Conservation (phyloP, 2,797 vertebrate species). For the Liasis olivaceus region DNA sequence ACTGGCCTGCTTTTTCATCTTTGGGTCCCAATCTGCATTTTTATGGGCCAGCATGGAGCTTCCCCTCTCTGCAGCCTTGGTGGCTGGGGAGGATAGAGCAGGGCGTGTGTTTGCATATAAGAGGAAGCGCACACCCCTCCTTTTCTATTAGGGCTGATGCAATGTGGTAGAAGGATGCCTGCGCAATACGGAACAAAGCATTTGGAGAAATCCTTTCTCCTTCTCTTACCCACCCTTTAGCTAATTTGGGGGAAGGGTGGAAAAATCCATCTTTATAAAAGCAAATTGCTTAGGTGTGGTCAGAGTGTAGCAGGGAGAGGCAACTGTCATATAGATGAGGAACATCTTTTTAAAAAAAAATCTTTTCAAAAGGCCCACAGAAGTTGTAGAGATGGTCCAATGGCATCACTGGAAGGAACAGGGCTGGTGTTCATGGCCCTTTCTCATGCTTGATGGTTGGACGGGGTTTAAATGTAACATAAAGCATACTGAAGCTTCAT, state of each 20-base stretch:
- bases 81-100: not conserved
- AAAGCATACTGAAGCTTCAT: not conserved
- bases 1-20: not conserved
- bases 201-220: too few relatives aligned
- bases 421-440: not conserved
- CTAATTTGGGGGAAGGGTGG: too few relatives aligned
- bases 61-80: not conserved
- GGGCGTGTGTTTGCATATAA: too few relatives aligned
- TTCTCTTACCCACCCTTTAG: too few relatives aligned
- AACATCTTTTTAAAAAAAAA: not conserved
- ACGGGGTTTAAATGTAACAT: not conserved
- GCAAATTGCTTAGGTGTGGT: too few relatives aligned
- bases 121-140: too few relatives aligned
- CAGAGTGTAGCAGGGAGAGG: too few relatives aligned
- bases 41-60: slow-evolving; percentile 9
- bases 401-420: not conserved
- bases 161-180: too few relatives aligned
- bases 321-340: not conserved
- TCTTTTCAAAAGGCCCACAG: not conserved
- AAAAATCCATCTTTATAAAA: too few relatives aligned
- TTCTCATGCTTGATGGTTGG: not conserved
- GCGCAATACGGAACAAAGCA: too few relatives aligned
- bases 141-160: too few relatives aligned
- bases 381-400: not conserved
- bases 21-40: slow-evolving; percentile 8